A percentile compares a stretch with the other conserved stretches of the same genome.
These are phyloP conservation scores for Pseudorectes ferrugineus DNA, from an alignment of 2,113 vertebrate genomes.

Conservation along the genomic window DNA sequence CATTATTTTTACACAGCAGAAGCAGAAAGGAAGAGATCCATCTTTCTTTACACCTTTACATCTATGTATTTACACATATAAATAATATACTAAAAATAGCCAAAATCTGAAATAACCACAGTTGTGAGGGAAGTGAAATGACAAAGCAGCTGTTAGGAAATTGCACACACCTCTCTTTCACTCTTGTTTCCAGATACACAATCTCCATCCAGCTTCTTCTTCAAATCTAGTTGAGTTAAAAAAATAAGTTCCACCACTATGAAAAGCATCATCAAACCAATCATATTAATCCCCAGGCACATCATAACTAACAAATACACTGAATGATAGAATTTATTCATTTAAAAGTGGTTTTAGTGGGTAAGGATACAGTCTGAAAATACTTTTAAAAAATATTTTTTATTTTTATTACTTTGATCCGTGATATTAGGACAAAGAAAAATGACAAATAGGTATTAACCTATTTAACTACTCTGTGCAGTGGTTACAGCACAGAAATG, in stretches of 20 bases:
- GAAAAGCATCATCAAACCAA: neutral
- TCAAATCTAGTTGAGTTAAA: slow-evolving; percentile 77
- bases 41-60: neutral
- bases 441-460: neutral
- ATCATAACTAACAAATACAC: neutral
- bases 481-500: neutral
- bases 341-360: neutral
- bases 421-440: neutral
- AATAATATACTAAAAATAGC: accelerated
- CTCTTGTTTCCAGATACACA: slow-evolving; percentile 57
- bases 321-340: accelerated
- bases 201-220: slow-evolving; percentile 72
- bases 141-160: neutral
- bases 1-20: neutral
- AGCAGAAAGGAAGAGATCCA: neutral
- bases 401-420: neutral
- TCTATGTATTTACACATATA: neutral
- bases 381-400: accelerated
- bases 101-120: neutral
- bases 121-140: neutral
- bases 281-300: neutral
- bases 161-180: slow-evolving; percentile 71
- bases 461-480: neutral
- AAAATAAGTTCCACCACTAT: neutral
- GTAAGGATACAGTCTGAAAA: neutral